Conservation (phyloP, 2,797 vertebrate species). For the Chelon auratus region DNA sequence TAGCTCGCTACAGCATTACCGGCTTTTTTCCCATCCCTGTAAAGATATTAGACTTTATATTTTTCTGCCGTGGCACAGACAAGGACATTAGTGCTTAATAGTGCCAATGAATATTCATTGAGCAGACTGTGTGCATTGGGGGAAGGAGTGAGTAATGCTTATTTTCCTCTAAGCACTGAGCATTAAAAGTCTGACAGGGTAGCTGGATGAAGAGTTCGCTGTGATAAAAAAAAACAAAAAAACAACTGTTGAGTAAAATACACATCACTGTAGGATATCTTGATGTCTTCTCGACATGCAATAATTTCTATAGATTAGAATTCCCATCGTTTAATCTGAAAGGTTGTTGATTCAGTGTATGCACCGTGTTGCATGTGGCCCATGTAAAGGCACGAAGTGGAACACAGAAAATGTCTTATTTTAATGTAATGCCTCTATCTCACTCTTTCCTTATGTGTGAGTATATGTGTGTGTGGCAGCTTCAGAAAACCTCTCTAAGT, state of each 20-base stretch:
- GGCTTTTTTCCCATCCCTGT: background rate
- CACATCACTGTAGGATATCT: background rate
- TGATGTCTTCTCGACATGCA: no score
- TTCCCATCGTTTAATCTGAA: background rate
- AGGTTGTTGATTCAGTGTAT: background rate
- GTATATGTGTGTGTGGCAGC: slow-evolving; percentile 5
- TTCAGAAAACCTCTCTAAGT: slow-evolving; percentile 50
- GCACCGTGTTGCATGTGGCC: background rate
- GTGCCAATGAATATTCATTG: slow-evolving; percentile 17
- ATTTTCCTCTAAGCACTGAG: slow-evolving; percentile 7
- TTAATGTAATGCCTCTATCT: slow-evolving; percentile 33
- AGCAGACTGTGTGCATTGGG: slow-evolving; percentile 19
- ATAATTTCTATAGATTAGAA: no score
- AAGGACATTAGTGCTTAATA: slow-evolving; percentile 44
- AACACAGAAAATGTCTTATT: slow-evolving; percentile 32
- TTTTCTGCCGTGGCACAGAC: slow-evolving; percentile 31
- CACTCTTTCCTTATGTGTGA: background rate
- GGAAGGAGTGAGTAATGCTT: slow-evolving; percentile 23
- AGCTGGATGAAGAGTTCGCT: slow-evolving; percentile 7
- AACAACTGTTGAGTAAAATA: slow-evolving; percentile 1
- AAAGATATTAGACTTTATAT: slow-evolving; percentile 2
- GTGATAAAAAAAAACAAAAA: background rate
- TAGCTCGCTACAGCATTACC: slow-evolving; percentile 3
- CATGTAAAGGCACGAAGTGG: background rate
- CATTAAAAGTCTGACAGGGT: slow-evolving; percentile 17